Evolutionary conservation across 35 echinoderm and acorn worm genomes (phyloP).

Genomic region (Diadema setosum): DNA sequence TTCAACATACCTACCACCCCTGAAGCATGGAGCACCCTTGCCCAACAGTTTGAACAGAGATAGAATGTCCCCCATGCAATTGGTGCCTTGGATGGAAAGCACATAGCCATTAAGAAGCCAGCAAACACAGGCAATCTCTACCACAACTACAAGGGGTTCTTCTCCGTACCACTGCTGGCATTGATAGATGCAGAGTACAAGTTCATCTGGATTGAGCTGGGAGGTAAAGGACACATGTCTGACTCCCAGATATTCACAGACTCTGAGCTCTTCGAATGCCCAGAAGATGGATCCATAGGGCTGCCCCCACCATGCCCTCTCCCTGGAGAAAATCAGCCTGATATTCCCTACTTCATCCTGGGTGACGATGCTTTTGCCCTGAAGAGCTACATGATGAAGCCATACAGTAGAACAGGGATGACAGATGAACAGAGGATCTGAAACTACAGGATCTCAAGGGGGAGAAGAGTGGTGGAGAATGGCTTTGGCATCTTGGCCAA

Average conservation of each 20-base stretch:
- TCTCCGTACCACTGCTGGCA: neutral
- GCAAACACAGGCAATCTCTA: neutral
- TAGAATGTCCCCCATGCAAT: conserved; percentile 15
- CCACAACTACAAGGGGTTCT: conserved; percentile 50
- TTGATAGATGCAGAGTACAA: conserved; percentile 19
- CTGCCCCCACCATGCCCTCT: conserved; percentile 19
- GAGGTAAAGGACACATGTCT: no score
- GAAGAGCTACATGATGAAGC: conserved; percentile 45
- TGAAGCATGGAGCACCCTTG: conserved; percentile 42
- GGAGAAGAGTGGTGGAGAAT: no score
- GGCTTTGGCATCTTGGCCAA: no score
- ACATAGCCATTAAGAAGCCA: conserved; percentile 34
- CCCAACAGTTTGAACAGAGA: conserved; percentile 40
- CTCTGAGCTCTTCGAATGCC: neutral
- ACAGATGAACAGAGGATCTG: conserved; percentile 10
- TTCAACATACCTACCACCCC: conserved; percentile 1
- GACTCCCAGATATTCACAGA: no score
- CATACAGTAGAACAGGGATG: conserved; percentile 20
- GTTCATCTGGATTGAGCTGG: neutral
- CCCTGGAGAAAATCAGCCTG: neutral
- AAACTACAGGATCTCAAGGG: no score
- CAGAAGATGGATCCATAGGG: conserved; percentile 8
- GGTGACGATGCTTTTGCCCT: conserved; percentile 53
- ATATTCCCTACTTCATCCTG: conserved; percentile 46
- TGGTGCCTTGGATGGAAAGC: conserved; percentile 27